Evolutionary conservation across 2,888 invertebrate genomes (phyloP), one percentile per base, ranked within the genome.

Genomic region (Dryobota labecula): DNA sequence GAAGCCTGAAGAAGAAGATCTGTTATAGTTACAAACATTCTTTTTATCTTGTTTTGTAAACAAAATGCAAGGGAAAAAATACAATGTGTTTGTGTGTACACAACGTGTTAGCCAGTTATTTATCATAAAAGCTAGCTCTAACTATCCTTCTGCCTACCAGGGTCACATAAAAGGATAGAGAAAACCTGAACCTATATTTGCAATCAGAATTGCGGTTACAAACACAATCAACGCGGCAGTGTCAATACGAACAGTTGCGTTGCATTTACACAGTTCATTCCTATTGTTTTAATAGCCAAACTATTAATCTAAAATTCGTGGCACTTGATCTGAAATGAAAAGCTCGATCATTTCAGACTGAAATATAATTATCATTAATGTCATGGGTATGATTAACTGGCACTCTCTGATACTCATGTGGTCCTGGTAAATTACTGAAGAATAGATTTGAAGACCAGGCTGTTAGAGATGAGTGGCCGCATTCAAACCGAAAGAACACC

Each of bases 181-280:
- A 27, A n/a, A 51, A 41, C 47, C 43, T 43, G 41, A 57, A 66
- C 13, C 53, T 49, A 51, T 70, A 75, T 76, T 77, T 71, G 38
- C 65, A 65, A 73, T 73, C 73, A 54, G 62, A 66, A 73, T 49
- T 73, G 73, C 61, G 79, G 73, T 51, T 63, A 49, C 67, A 58
- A 73, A 78, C 73, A 77, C 79, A 77, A 78, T 73, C 73, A 73
- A 49, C 49, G 66, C 53, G 57, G 24, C 51, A 45, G 36, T 67
- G 43, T 77, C 62, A 78, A 78, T 38, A 78, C 53, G 43, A 45
- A 73, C 43, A 53, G 67, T 49, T 49, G 58, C 24, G 61, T 58
- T 51, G 20, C 63, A 58, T 58, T 73, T 51, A 63, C 58, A 65
- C 61, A 65, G 61, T 67, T 63, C 57, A 72, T 30, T 53, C 20